Percentiles rank a stretch among this genome's conserved stretches.
Conservation (phyloP, 1,140 invertebrate species). For the Bombus impatiens region DNA sequence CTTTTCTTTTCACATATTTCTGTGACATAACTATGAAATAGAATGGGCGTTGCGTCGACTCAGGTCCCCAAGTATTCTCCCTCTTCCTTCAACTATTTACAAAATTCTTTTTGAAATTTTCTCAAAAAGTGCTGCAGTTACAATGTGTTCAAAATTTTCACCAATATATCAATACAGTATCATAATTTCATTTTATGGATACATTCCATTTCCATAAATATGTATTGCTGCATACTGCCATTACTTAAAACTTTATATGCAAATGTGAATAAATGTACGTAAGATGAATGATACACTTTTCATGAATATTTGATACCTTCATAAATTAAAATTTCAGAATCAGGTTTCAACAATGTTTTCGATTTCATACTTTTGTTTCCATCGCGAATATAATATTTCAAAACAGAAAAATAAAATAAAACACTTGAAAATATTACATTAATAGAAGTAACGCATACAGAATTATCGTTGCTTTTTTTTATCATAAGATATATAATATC, state of each 20-base stretch:
- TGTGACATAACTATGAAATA: slow-evolving; percentile 40
- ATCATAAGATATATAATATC: background rate
- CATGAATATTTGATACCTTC: background rate
- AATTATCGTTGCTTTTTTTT: background rate
- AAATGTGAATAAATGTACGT: slow-evolving; percentile 25
- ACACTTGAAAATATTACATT: background rate
- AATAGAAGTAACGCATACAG: background rate
- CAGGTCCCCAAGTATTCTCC: slow-evolving; percentile 72
- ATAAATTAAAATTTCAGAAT: background rate
- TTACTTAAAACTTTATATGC: background rate
- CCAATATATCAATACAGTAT: slow-evolving; percentile 21
- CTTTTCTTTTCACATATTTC: slow-evolving; percentile 10
- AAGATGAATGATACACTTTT: background rate
- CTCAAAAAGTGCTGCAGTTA: slow-evolving; percentile 52
- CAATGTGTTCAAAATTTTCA: slow-evolving; percentile 36
- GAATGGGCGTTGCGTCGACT: slow-evolving; percentile 64
- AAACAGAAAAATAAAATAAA: background rate
- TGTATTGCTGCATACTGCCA: slow-evolving; percentile 47
- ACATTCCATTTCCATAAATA: slow-evolving; percentile 12
- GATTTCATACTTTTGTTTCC: background rate
- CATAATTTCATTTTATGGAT: slow-evolving; percentile 19
- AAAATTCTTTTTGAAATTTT: slow-evolving; percentile 60
- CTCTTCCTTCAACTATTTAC: slow-evolving; percentile 63
- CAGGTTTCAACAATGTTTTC: background rate
- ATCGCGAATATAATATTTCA: background rate